These are phyloP conservation scores for Zaprionus camerounensis DNA, from an alignment of 1,140 invertebrate species.

Conservation along the genomic window DNA sequence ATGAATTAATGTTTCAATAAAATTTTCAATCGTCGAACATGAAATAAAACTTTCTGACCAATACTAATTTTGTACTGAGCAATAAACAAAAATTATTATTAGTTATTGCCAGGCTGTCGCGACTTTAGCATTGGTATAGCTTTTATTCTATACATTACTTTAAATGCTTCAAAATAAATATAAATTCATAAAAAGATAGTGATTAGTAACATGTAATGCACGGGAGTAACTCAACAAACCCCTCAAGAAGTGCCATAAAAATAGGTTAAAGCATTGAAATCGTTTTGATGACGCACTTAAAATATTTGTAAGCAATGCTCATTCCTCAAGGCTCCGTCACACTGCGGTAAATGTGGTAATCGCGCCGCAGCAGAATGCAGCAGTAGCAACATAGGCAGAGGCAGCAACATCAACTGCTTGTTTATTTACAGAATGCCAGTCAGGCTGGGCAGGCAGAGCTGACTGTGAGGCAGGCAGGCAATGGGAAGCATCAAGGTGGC, in stretches of 20 bases:
- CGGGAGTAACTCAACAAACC: no score
- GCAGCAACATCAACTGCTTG: conserved; percentile 35
- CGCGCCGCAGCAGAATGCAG: conserved; percentile 43
- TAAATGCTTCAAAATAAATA: no score
- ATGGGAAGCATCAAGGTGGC: conserved; percentile 68
- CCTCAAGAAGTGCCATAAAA: background rate
- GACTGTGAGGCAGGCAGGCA: conserved; percentile 38
- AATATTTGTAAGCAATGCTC: conserved; percentile 1
- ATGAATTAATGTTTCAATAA: no score
- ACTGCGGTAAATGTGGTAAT: conserved; percentile 46
- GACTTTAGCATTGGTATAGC: accelerated
- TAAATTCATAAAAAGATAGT: no score
- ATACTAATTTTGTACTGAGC: no score
- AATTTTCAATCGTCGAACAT: no score
- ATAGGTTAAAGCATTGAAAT: background rate
- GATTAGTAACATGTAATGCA: no score
- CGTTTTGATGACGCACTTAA: background rate
- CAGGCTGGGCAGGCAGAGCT: background rate
- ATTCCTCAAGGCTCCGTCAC: background rate
- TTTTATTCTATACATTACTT: no score
- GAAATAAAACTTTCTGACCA: no score
- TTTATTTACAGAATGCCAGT: conserved; percentile 54
- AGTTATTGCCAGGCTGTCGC: no score
- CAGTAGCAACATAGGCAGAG: background rate
- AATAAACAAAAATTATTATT: no score